Evolutionary conservation across 2,113 vertebrate genomes (phyloP), one percentile per base, ranked within the genome.

Genomic region (Megaceryle torquata): DNA sequence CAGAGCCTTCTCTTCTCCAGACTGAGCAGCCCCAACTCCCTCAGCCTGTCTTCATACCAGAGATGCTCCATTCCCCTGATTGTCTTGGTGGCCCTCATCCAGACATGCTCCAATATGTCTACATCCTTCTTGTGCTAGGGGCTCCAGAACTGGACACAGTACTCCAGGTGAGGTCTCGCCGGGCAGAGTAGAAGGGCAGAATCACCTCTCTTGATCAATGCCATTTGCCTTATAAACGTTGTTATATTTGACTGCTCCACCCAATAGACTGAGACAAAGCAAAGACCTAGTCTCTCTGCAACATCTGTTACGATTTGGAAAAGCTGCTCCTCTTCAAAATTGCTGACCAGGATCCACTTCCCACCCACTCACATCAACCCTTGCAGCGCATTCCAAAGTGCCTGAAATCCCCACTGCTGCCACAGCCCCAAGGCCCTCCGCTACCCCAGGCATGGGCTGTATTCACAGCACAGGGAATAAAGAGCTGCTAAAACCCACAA

Each of bases 361-460:
- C 63, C 67, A 70, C 24, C 37, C 37, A 46, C 12, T n/a, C 61
- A 43, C 41, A 39, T 24, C 39, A 63, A 51, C 31, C n/a, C 57
- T n/a, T 0, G 0, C 46, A 22, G 68, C 13, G 65, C 4, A 1
- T 0, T 0, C 2, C 15, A 15, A 15, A 3, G 3, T 11, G 54
- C 10, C 59, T 10, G 2, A 70, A 81, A 68, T 37, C 15, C n/a
- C 13, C 0, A 1, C 21, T 59, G 60, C 53, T 10, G 10, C 35
- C 0, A 1, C 19, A 83, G 35, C 15, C 19, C 78, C 14, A 15
- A 7, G 60, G 59, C 39, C 57, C 70, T 76, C 39, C 1, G 13
- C 35, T 64, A 8, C 46, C 48, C 17, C 14, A 11, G 60, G 15
- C 67, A 80, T 0, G 2, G 46, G 74, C 6, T 56, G 22, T 10